Base-by-base conservation (phyloP, 2,888 invertebrate genomes). In the Chrysolina americana region DNA sequence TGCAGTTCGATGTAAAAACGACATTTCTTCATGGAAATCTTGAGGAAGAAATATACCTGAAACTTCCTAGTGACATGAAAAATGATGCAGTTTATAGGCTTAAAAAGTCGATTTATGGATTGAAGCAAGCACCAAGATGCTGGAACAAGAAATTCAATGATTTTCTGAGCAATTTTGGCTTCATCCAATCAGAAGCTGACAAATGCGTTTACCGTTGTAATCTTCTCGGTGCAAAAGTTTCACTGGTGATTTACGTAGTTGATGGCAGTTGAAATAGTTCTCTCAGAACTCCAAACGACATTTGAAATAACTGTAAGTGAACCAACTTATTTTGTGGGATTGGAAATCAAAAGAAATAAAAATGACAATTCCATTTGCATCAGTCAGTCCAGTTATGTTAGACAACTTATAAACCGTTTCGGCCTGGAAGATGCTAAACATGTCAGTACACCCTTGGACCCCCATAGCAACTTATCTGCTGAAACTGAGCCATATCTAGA, bases 121-220 rank as follows among this genome's bases (percentile, higher is more conserved):
- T 87, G 1, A 86, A 85, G 69, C 86, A 86, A 74, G 80, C 48
- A 1, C 48, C 53, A 36, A n/a, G 68, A 11, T 53, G 53, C 21
- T 87, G 86, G 85, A 83, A 86, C 73, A 66, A 78, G 23, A 75
- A 75, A 17, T 82, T 86, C 69, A 69, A 78, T 64, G 82, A 81
- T 19, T 83, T 81, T 65, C 65, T 85, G 13, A 71, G 75, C 2
- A 81, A 76, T 36, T 79, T 80, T 56, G 76, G 81, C 41, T 80
- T 85, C 36, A 69, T 80, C 44, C 70, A 79, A 23, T 81, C 77
- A 47, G 47, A 76, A 21, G 79, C 79, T 19, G 84, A 86, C 68
- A 78, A 81, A 21, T 59, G 59, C 8, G 28, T 59, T 13, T 59
- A 19, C 15, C 6, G 21, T 6, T 17, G 59, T 5, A 15, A 21